These are phyloP conservation scores for Sphecodes monilicornis DNA, from an alignment of 2,888 invertebrate species.

Conservation along the genomic window DNA sequence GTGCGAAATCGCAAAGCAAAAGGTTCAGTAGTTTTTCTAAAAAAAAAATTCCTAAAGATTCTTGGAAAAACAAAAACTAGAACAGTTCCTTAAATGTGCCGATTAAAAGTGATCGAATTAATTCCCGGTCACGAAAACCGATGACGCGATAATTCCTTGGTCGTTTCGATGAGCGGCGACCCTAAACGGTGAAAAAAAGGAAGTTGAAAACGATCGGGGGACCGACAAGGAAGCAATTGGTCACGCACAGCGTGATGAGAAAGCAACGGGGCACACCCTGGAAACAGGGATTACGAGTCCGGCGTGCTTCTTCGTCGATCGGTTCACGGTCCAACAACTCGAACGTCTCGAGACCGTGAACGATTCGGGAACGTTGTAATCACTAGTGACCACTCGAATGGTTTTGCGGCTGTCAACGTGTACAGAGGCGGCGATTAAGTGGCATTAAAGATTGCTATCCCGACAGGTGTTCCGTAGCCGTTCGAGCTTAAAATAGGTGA, in stretches of 20 bases:
- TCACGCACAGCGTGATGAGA: constrained; percentile 79
- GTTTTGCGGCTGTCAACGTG: constrained; percentile 46
- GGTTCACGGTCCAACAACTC: constrained; percentile 59
- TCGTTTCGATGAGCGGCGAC: constrained; percentile 24
- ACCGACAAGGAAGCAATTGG: constrained; percentile 71
- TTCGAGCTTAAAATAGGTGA: constrained; percentile 24
- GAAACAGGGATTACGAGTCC: constrained; percentile 30
- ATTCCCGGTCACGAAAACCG: constrained; percentile 29
- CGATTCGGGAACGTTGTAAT: constrained; percentile 11
- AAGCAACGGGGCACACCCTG: constrained; percentile 64
- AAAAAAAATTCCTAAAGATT: neutral
- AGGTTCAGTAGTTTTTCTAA: accelerated
- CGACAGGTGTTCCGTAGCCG: constrained; percentile 42
- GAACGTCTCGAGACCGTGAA: neutral
- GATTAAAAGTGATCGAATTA: neutral
- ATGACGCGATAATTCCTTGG: constrained; percentile 22
- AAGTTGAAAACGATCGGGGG: constrained; percentile 49
- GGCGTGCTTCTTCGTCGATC: constrained; percentile 51
- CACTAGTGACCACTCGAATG: neutral
- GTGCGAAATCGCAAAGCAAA: neutral
- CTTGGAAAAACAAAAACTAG: neutral
- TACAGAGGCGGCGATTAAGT: constrained; percentile 44
- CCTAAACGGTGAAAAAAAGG: constrained; percentile 38
- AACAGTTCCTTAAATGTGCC: neutral
- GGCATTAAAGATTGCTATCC: constrained; percentile 47